Percentiles rank a stretch among this genome's conserved stretches.
Evolutionary conservation across 1,140 invertebrate species (phyloP).

Genomic region (Drosophila pectinifera): DNA sequence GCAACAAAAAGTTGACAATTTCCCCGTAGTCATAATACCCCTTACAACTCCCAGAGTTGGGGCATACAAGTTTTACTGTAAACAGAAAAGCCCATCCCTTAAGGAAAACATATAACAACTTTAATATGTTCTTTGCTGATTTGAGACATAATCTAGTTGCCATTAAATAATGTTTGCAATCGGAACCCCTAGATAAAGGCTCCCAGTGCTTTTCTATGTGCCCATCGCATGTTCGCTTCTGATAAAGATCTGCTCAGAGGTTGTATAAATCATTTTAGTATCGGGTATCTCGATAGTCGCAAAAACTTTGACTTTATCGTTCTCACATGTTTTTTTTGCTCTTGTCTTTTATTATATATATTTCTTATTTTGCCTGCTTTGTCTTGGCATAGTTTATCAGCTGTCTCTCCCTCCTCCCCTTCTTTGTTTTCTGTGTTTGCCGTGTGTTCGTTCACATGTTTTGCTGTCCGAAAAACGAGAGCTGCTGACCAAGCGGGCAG

Average conservation of each 20-base stretch:
- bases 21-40: slow-evolving; percentile 8
- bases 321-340: slow-evolving; percentile 16
- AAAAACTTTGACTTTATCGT: slow-evolving; percentile 23
- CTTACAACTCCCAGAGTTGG: not conserved
- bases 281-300: slow-evolving; percentile 24
- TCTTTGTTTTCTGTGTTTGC: slow-evolving; percentile 55
- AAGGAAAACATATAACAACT: no score
- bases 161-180: not conserved
- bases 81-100: not conserved
- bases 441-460: slow-evolving; percentile 56
- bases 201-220: not conserved
- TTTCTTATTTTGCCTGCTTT: slow-evolving; percentile 28
- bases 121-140: not conserved
- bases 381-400: slow-evolving; percentile 57
- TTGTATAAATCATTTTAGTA: slow-evolving; percentile 18
- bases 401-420: slow-evolving; percentile 8
- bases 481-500: slow-evolving; percentile 29
- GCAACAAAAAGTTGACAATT: slow-evolving; percentile 26
- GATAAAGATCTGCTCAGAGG: slow-evolving; percentile 10
- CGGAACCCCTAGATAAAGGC: not conserved
- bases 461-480: slow-evolving; percentile 38
- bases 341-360: not conserved
- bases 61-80: not conserved
- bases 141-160: not conserved
- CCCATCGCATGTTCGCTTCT: not conserved